Base-by-base conservation (phyloP, 2,888 invertebrate genomes). In the Eilema sororculum region DNA sequence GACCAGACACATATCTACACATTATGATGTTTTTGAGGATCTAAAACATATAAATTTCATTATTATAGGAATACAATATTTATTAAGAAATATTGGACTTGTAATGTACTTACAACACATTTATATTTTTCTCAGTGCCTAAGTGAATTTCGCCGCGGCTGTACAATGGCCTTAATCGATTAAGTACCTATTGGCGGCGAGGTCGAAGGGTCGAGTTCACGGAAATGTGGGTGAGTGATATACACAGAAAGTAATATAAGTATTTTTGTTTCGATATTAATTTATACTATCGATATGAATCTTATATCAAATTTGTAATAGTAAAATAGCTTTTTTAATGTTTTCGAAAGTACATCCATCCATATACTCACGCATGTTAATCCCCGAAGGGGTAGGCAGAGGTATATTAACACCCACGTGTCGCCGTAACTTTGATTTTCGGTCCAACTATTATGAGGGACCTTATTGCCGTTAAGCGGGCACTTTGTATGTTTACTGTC, bases 131-230 rank as follows among this genome's bases (percentile, higher is more conserved):
- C 70, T 72, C 67, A 78, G 68, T 63, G 41, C 68, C 24, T 63
- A 25, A 46, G 24, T 20, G 63, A 63, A 78, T 78, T 76, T 75
- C 58, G 68, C 67, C 69, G 72, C 75, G 72, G 77, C 72, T 76
- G 75, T 74, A 74, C 74, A 78, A 73, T 76, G 74, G 80, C 78
- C 79, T 73, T 80, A 79, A 79, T 79, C 76, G 77, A 81, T 79
- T 72, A 79, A 74, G 71, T 73, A 75, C 74, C 75, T 76, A 76
- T 74, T 75, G 76, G 70, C n/a, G 66, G 63, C 25, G 52, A 67
- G 68, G 73, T 68, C 64, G 57, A 77, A 77, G 74, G 78, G 79
- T 78, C 72, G 74, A 46, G 41, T 46, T 46, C 62, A 65, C 63
- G 41, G 28, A 56, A 24, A 8, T 60, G 75, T 67, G 37, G 64